A percentile compares a stretch with the other conserved stretches of the same genome.
Evolutionary conservation across 2,888 invertebrate genomes (phyloP).

Genomic region (Pyrocoelia pectoralis): DNA sequence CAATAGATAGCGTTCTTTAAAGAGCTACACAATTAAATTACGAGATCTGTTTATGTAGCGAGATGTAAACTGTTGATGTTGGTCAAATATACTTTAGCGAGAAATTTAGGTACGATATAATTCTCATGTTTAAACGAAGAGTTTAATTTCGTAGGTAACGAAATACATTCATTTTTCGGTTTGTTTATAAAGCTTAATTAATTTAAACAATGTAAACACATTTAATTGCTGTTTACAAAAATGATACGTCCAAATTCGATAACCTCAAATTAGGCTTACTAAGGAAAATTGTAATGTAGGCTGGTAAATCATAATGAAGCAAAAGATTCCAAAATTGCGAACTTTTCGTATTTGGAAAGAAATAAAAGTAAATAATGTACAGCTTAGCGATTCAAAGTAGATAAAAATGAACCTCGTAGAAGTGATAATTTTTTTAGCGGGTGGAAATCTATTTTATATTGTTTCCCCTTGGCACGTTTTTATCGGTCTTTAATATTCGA

Average conservation of each 20-base stretch:
- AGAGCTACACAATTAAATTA: no score
- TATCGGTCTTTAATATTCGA: conserved; percentile 44
- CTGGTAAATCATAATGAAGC: no score
- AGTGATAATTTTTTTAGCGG: conserved; percentile 28
- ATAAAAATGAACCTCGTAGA: conserved; percentile 30
- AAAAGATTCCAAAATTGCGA: no score
- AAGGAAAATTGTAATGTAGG: no score
- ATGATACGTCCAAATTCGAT: no score
- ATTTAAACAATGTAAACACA: no score
- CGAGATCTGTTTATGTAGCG: not conserved
- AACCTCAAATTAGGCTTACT: no score
- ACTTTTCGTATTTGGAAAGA: not conserved
- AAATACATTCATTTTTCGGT: no score
- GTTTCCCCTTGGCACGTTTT: conserved; percentile 44
- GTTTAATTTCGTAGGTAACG: not conserved
- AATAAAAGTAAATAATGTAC: conserved; percentile 26
- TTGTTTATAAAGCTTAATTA: no score
- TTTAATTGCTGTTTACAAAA: no score
- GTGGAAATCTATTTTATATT: conserved; percentile 44
- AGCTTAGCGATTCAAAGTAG: conserved; percentile 14
- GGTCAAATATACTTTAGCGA: not conserved
- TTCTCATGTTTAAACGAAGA: not conserved
- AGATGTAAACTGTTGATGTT: conserved; percentile 2
- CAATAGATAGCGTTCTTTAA: no score
- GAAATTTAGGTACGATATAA: not conserved